Conservation (phyloP, 2,888 invertebrate genomes). For the Mermis nigrescens region DNA sequence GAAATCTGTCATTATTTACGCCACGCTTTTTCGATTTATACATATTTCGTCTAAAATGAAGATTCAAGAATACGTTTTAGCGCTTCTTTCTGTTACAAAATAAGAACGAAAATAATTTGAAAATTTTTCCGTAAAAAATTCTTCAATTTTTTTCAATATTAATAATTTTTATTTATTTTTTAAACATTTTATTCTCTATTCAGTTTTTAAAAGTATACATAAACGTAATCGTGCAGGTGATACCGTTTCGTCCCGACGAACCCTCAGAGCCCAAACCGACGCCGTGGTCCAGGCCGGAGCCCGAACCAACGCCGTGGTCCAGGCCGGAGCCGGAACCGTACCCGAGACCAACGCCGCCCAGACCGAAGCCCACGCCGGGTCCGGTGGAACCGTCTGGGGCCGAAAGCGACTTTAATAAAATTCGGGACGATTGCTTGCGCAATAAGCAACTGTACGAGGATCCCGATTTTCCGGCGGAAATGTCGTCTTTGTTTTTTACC, state of each 20-base stretch:
- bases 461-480: conserved; percentile 62
- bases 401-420: conserved; percentile 43
- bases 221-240: too few relatives aligned
- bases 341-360: neutral
- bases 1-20: too few relatives aligned
- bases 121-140: too few relatives aligned
- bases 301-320: neutral
- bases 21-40: too few relatives aligned
- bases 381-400: conserved; percentile 21
- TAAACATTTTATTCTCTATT: conserved; percentile 8
- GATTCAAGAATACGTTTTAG: too few relatives aligned
- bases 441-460: conserved; percentile 60
- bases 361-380: conserved; percentile 3
- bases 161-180: too few relatives aligned
- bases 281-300: conserved; percentile 8
- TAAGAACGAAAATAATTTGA: too few relatives aligned
- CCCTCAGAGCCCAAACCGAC: neutral
- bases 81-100: too few relatives aligned
- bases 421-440: conserved; percentile 49
- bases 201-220: too few relatives aligned
- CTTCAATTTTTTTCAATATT: too few relatives aligned
- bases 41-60: too few relatives aligned
- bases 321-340: neutral
- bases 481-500: conserved; percentile 66
- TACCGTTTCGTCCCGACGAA: too few relatives aligned